These are phyloP conservation scores for Tribolium madens DNA, from an alignment of 1,140 invertebrate species.

Conservation along the genomic window DNA sequence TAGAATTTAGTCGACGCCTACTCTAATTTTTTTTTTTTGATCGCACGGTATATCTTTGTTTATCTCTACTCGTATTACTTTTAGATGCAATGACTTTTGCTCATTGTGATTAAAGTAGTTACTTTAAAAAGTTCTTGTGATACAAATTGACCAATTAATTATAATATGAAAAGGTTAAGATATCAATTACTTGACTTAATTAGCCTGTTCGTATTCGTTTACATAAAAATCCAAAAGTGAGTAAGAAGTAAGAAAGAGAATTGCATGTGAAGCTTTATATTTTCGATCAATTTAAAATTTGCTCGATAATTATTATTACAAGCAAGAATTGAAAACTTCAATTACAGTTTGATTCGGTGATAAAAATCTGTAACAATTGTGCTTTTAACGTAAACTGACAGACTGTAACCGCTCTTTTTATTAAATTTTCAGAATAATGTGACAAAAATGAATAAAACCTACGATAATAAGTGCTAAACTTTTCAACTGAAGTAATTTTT, in stretches of 20 bases:
- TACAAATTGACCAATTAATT: background rate
- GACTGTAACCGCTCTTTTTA: background rate
- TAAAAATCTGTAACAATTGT: background rate
- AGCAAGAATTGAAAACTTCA: background rate
- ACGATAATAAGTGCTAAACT: too few relatives aligned
- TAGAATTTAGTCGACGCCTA: too few relatives aligned
- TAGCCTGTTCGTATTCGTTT: background rate
- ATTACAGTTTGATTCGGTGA: background rate
- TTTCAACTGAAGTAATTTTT: too few relatives aligned
- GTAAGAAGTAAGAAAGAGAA: too few relatives aligned
- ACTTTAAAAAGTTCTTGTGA: background rate
- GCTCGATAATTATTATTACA: constrained; percentile 5
- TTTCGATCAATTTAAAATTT: background rate
- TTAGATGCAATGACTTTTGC: background rate
- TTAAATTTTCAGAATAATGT: background rate
- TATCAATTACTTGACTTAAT: background rate
- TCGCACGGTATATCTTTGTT: constrained; percentile 6
- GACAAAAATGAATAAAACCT: too few relatives aligned
- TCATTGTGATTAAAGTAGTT: constrained; percentile 4
- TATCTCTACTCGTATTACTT: background rate
- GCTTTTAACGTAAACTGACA: background rate
- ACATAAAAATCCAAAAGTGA: background rate
- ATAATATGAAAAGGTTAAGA: background rate
- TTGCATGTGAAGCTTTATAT: background rate
- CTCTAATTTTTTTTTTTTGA: too few relatives aligned